A percentile compares a stretch with the other conserved stretches of the same genome.
Conservation (phyloP, 1,140 invertebrate species). For the Andricus grossulariae region DNA sequence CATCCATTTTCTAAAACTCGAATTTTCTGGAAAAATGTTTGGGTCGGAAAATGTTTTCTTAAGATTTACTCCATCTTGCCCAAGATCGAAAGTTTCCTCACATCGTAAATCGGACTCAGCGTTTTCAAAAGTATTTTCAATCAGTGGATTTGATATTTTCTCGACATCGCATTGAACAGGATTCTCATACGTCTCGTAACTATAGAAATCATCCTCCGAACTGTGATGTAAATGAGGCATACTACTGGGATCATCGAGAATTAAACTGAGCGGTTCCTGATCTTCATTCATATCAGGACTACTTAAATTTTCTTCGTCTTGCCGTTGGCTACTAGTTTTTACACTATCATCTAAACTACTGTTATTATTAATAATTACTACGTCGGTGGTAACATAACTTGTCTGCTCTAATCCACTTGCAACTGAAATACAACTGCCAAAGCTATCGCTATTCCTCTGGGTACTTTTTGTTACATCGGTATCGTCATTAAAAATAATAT, state of each 20-base stretch:
- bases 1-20: not conserved
- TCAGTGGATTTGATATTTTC: constrained; percentile 30
- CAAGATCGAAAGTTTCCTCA: not conserved
- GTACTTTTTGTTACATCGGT: constrained; percentile 45
- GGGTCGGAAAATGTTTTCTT: not conserved
- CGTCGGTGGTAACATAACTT: constrained; percentile 54
- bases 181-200: constrained; percentile 68
- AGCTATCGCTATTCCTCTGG: constrained; percentile 54
- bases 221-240: constrained; percentile 53
- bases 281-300: constrained; percentile 61
- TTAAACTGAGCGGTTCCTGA: constrained; percentile 63
- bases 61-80: constrained; percentile 11
- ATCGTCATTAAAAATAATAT: constrained; percentile 48
- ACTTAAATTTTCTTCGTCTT: constrained; percentile 58
- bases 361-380: constrained; percentile 59
- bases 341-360: constrained; percentile 67
- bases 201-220: constrained; percentile 72
- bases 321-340: constrained; percentile 54
- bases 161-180: constrained; percentile 42
- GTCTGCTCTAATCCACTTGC: constrained; percentile 46
- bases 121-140: not conserved
- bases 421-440: constrained; percentile 49
- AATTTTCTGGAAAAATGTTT: not conserved
- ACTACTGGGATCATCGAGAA: constrained; percentile 63
- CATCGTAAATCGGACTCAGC: constrained; percentile 29